Base-by-base conservation (phyloP, 2,888 invertebrate genomes). In the Gibbula magus region DNA sequence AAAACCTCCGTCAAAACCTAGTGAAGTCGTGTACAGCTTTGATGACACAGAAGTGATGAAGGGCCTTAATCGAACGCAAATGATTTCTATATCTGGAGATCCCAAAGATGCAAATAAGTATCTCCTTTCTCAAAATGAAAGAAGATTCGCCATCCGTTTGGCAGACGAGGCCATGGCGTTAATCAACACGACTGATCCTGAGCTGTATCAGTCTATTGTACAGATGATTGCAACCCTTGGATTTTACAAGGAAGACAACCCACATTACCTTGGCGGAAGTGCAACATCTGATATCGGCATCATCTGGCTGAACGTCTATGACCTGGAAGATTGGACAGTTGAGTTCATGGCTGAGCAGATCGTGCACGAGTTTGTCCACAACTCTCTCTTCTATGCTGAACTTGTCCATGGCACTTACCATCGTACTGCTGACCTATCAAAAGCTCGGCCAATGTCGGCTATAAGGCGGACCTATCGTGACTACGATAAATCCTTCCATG, bases 361-460 rank as follows among this genome's bases (percentile, higher is more conserved):
- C 45, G 79, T 79, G 3, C 79, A 79, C 32, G 79, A 79, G 22
- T 79, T 75, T 29, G 75, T 79, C 29, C 79, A 79, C 29, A 79
- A 39, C 25, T 18, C n/a, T 61, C 29, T 79, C 3, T 79, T 66
- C 56, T 79, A 75, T 45, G 75, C 75, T 22, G 79, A 79, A 8
- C 22, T 79, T 13, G 79, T 75, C 18, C 66, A 75, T 22, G 79
- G 79, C 5, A 52, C 45, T 13, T 73, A 45, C 52, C n/a, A 16
- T 2, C 52, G 70, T 29, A 25, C 10, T 32, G 45, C 70, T 16
- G 25, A n/a, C 3, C 18, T 77, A 3, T 61, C 77, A 1, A 22
- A 77, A 22, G 77, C 54, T 8, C 39, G 66, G 51, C 66, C 25
- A 10, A 45, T 77, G n/a, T 77, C 77, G 16, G 45, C 77, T 5